Percentiles rank a stretch among this genome's conserved stretches.
Evolutionary conservation across 2,797 vertebrate genomes (phyloP).

Genomic region (Sternotherus odoratus): DNA sequence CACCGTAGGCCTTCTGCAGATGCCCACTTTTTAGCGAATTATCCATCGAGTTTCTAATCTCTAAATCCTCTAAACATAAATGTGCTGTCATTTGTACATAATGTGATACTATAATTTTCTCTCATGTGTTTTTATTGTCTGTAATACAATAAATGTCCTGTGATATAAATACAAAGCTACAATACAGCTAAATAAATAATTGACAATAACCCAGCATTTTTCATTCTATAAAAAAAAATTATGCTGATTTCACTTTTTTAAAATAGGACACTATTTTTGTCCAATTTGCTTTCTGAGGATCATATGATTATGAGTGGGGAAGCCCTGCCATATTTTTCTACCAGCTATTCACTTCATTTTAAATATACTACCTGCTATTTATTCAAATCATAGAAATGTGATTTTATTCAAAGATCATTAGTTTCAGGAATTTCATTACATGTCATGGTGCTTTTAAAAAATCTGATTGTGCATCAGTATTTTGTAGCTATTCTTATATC

Average conservation of each 20-base stretch:
- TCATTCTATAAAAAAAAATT: background rate
- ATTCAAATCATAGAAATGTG: background rate
- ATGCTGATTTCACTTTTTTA: background rate
- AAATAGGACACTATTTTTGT: background rate
- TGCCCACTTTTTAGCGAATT: background rate
- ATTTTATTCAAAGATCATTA: slow-evolving; percentile 30
- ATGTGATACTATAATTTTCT: background rate
- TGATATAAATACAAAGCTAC: background rate
- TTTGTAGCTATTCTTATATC: slow-evolving; percentile 38
- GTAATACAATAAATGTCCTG: slow-evolving; percentile 36
- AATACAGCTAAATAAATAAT: background rate
- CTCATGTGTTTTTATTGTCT: background rate
- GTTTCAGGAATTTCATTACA: slow-evolving; percentile 31
- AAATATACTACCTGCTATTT: background rate
- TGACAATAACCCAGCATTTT: background rate
- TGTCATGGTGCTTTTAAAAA: slow-evolving; percentile 31
- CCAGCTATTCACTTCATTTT: background rate
- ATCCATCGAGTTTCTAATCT: background rate
- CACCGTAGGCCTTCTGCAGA: background rate
- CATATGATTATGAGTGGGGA: background rate
- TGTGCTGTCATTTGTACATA: background rate
- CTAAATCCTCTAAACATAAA: background rate
- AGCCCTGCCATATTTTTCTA: slow-evolving; percentile 17
- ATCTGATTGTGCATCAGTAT: slow-evolving; percentile 32
- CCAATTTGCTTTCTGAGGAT: background rate